Base-by-base conservation (phyloP, 2,113 vertebrate genomes). In the Proteles cristata region DNA sequence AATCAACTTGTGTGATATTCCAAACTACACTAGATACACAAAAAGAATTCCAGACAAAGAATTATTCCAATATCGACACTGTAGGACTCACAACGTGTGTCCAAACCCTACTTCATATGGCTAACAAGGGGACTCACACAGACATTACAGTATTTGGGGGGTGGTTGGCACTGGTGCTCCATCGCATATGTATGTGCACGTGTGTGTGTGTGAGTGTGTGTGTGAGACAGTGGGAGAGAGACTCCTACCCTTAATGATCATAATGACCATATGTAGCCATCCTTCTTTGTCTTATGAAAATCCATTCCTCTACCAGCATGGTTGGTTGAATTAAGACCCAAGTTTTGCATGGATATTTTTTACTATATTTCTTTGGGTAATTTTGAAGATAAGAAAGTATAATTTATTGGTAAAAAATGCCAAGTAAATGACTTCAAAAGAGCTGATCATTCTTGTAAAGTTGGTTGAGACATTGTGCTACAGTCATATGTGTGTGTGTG, bases 361-460 rank as follows among this genome's bases (percentile, higher is more conserved):
- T 95, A 63, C 23, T 84, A 4, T 71, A 50, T 88, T 91, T 91
- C 33, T 80, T 11, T 91, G 43, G 31, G 26, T n/a, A 68, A 11
- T 50, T 76, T 85, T 96, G 93, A 85, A 90, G 48, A n/a, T 93
- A 48, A 19, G 19, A 87, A 91, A 76, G 21, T 31, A 69, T 65
- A 76, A 65, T 35, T n/a, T 77, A 69, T 55, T 39, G 14, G 43
- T 82, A 82, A 69, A 89, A 89, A 65, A 73, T 77, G 28, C 4
- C 23, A 94, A 77, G 25, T 97, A 43, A 79, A 50, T 86, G 8
- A 76, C 63, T 95, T 97, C 7, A 48, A 85, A 83, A 81, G 21
- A 92, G 23, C 23, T 90, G 16, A n/a, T 48, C 19, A 45, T 94
- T 94, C 45, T 55, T 83, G 4, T 93, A 80, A 93, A 84, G 80